Base-by-base conservation (phyloP, 2,888 invertebrate species). In the Melinopterus prodromus region DNA sequence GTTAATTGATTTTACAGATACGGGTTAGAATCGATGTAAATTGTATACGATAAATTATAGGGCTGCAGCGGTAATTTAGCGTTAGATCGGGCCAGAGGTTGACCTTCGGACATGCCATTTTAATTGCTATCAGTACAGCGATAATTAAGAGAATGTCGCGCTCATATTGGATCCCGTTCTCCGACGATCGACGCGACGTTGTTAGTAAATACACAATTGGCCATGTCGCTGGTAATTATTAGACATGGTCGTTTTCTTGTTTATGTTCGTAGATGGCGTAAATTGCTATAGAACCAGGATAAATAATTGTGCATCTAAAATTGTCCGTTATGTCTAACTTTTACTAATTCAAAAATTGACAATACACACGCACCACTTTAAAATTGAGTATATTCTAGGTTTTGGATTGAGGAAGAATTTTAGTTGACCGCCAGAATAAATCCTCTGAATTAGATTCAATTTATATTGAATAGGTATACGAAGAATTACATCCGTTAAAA, bases 211-310 rank as follows among this genome's bases (percentile, higher is more conserved):
- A 7, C 53, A 53, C 53, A 9, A 53, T 53, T 53, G 53, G 12
- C 53, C 53, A 53, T 53, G 53, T 53, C 12, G 53, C 5, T 53
- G 53, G 5, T 53, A 72, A 2, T 72, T 36, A 16, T 53, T 53
- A 53, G 53, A 53, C 35, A 72, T 26, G 72, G 26, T 5, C 6
- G 14, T 16, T 1, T 72, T 72, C 14, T n/a, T n/a, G 26, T 72
- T 72, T n/a, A 72, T 26, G 26, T 72, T 72, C n/a, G 26, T 71
- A 71, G 26, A 71, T 16, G 71, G 71, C 71, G 26, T 3, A 16
- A 9, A 16, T 26, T 16, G 14, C n/a, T 26, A 14, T 14, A 71
- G 26, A 71, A 6, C 14, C 16, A 71, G 71, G 2, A 71, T 6
- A 26, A 72, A 6, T n/a, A 72, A n/a, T 72, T 15, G 72, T 26